Conservation (phyloP, 1,140 invertebrate genomes). For the Cyclina sinensis region DNA sequence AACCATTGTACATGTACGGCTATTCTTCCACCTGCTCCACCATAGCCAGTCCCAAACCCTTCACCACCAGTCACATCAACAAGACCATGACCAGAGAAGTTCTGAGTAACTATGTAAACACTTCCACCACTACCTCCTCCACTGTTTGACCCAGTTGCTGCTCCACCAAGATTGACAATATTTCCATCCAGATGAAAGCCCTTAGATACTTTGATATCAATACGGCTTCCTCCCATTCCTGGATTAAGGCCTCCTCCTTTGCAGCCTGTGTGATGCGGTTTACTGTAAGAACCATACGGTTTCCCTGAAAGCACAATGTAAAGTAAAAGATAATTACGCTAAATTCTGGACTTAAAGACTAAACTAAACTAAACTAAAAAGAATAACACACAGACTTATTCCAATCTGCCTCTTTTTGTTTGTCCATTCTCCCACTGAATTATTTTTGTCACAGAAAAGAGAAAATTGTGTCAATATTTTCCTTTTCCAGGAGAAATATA, state of each 20-base stretch:
- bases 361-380: no score
- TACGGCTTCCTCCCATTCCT: slow-evolving; percentile 76
- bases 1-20: slow-evolving; percentile 75
- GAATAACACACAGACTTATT: no score
- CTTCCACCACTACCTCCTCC: slow-evolving; percentile 82
- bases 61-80: slow-evolving; percentile 73
- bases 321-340: no score
- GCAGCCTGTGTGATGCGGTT: slow-evolving; percentile 73
- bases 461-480: no score
- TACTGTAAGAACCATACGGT: slow-evolving; percentile 77
- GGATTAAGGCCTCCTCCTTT: slow-evolving; percentile 73
- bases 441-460: no score
- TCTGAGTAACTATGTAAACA: slow-evolving; percentile 73
- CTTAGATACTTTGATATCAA: slow-evolving; percentile 75
- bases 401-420: no score
- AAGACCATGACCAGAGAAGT: slow-evolving; percentile 80
- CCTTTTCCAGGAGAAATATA: no score
- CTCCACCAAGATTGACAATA: slow-evolving; percentile 70
- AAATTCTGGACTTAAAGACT: no score
- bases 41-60: slow-evolving; percentile 72
- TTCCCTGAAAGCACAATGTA: no score
- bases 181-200: slow-evolving; percentile 78
- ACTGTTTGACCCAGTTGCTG: slow-evolving; percentile 67
- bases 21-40: slow-evolving; percentile 78
- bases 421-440: no score